Evolutionary conservation across 2,888 invertebrate species (phyloP), one percentile per base, ranked within the genome.

Genomic region (Sympetrum striolatum): DNA sequence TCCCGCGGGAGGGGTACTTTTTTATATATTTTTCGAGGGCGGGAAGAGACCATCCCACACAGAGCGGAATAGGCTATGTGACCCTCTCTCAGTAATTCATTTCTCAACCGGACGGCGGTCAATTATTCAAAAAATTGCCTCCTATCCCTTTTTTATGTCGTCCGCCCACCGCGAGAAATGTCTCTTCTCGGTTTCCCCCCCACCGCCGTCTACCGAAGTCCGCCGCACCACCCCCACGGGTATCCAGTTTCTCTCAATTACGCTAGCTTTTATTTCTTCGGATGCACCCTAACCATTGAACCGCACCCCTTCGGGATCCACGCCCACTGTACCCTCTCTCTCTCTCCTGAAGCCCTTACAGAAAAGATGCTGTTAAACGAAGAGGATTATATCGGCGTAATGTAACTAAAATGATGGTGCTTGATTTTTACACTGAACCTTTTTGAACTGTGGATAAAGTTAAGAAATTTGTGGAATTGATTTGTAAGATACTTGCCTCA

Each of bases 71-170:
- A 58, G 86, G 86, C 60, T 39, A 86, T 86, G 86, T 86, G 86
- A 86, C 86, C 86, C 86, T 60, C 60, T 86, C 86, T 86, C 86
- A 86, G 86, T 86, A 86, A 86, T 86, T 86, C 86, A 86, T 86
- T 64, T 64, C 86, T 86, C 60, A 60, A 86, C 86, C 86, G 86
- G 86, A 86, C 86, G 86, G 35, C 86, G 60, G 86, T 86, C 86
- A 86, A 86, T 86, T 86, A 86, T 86, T 86, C 86, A 86, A 86
- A 86, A 86, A 86, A 86, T 86, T 86, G 86, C 86, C 86, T 86
- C 39, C 86, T 86, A 86, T 86, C 86, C 60, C 86, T 86, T 86
- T 86, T 86, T 86, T 86, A 86, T 86, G 86, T 86, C 86, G 37
- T 53, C 31, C 58, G 82, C 82, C 58, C 82, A 58, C 58, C 82